Conservation (phyloP, 1,140 invertebrate genomes). For the Drosophila persimilis region DNA sequence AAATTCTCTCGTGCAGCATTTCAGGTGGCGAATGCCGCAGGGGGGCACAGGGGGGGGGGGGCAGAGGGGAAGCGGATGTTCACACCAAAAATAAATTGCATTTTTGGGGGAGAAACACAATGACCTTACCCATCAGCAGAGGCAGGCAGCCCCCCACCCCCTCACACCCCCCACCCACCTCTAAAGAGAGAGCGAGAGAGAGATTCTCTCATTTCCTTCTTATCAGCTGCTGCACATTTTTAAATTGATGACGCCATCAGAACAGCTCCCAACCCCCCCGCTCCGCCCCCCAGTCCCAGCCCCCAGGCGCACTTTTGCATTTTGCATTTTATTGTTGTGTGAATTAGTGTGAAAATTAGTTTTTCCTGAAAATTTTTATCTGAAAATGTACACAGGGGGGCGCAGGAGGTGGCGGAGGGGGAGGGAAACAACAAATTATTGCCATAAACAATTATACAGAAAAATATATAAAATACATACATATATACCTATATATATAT, state of each 20-base stretch:
- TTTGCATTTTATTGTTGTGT: conserved; percentile 44
- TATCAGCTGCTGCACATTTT: conserved; percentile 62
- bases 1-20: conserved; percentile 65
- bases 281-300: neutral
- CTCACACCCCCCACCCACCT: neutral
- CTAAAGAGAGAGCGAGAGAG: conserved; percentile 21
- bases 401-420: neutral
- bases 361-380: conserved; percentile 71
- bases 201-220: conserved; percentile 42
- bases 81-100: conserved; percentile 51
- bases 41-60: too few species aligned
- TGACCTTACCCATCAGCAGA: conserved; percentile 56
- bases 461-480: conserved; percentile 3
- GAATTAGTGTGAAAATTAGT: conserved; percentile 59
- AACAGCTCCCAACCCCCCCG: neutral
- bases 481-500: conserved; percentile 8
- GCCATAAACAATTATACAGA: conserved; percentile 62
- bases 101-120: conserved; percentile 54
- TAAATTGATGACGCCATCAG: conserved; percentile 73
- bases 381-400: conserved; percentile 33
- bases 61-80: conserved; percentile 19
- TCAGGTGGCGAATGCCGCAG: neutral
- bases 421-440: conserved; percentile 25
- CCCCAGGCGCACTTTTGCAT: conserved; percentile 23
- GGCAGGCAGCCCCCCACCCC: too few species aligned